Base-by-base conservation (phyloP, 2,797 vertebrate genomes). In the Sebastes trivittatus region DNA sequence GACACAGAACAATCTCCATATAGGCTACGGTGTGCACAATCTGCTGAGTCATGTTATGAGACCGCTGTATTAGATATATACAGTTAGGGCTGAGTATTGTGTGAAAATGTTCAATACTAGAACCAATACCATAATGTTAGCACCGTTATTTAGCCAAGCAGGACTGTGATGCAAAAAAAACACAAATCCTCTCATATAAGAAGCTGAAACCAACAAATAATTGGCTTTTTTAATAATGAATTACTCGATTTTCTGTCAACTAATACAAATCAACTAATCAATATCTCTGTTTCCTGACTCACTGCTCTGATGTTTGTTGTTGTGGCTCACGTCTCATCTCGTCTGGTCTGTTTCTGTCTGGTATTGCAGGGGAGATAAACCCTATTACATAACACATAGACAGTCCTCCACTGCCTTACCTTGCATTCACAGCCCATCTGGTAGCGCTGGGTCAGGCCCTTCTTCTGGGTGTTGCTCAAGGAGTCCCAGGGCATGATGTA, bases 391-490 rank as follows among this genome's bases (percentile, higher is more conserved):
- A 69, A 66, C 55, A 7, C 27, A 25, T 25, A 72, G 23, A 68
- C 30, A 36, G 32, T n/a, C 11, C 29, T 63, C 22, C 38, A 2
- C 49, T 4, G 11, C 2, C 95, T 96, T 91, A 98, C 98, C 98
- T 99, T 99, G 96, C 98, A 99, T 78, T 98, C 97, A 1, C 98
- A 99, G 94, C 98, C 98, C 98, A 98, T 99, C 96, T 99, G 96
- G 95, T 99, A 99, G 90, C 98, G 97, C 94, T 99, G 98, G 93
- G 95, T 99, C 60, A 99, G 96, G 89, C 98, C 99, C 93, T 99
- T 99, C 96, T 98, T 99, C 95, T 99, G 98, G 64, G 98, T 99
- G 49, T 95, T 89, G 81, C 96, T 99, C 94, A 98, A 95, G 25
- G 96, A 96, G 88, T 99, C 98, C 98, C 98, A 99, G 88, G 94